Evolutionary conservation across 2,797 vertebrate species (phyloP), one percentile per base, ranked within the genome.

Genomic region (Peromyscus eremicus): DNA sequence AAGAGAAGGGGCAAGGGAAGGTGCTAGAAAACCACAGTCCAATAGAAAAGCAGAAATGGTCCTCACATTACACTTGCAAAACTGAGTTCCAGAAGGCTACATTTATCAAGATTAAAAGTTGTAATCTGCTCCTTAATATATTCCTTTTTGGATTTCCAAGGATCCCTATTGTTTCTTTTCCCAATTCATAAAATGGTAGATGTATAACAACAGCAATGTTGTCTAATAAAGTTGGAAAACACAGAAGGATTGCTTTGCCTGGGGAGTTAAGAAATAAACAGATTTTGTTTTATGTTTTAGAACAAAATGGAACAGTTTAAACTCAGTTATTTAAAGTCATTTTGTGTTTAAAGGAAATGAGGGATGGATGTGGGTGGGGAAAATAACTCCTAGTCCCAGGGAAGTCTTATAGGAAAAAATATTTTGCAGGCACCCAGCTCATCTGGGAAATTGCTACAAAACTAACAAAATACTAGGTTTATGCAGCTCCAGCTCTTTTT

Each of bases 241-340:
- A 73, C 11, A 25, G 95, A 98, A 77, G 81, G 75, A 66, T 89
- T 76, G 40, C 96, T 98, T 98, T 98, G 97, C 94, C 88, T 77
- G 77, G 97, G 94, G 23, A 94, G 57, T 95, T 95, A 89, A 89
- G 55, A 96, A 96, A 96, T 62, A 82, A 95, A 82, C 57, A 66
- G 68, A 62, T 80, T 96, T 84, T 95, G 40, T 93, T 96, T 91
- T 80, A 29, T 73, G 55, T 93, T 97, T 96, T 76, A 95, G 12
- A 96, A 27, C 49, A 97, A 98, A 98, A 98, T 97, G 40, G 83
- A 96, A 94, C 62, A 43, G 43, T 91, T 94, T 97, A 97, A 98
- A 96, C 87, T 89, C 81, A 94, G 83, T 75, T 70, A n/a, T 95
- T 97, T 96, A 96, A 98, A 96, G 95, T 97, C 66, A 96, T 93